Conservation (phyloP, 2,113 vertebrate genomes). For the Accipiter virgatus region DNA sequence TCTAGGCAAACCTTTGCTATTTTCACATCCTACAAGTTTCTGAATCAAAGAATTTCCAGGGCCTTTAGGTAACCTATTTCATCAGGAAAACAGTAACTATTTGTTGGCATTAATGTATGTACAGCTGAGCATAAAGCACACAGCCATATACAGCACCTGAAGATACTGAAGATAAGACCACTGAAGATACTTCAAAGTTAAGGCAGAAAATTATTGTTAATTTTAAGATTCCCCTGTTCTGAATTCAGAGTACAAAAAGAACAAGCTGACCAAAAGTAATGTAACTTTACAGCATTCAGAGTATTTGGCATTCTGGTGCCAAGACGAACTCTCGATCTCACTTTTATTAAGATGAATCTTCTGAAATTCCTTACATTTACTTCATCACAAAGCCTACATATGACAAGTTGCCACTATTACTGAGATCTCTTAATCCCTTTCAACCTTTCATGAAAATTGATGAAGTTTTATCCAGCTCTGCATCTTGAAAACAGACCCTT, state of each 20-base stretch:
- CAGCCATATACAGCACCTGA: neutral
- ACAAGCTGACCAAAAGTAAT: neutral
- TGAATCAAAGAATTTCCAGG: neutral
- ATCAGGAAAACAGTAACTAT: neutral
- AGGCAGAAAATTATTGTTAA: neutral
- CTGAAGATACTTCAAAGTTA: neutral
- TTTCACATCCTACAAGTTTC: neutral
- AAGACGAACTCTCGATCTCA: neutral
- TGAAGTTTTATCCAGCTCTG: neutral
- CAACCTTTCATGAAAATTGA: neutral
- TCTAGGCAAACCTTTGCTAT: neutral
- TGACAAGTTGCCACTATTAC: neutral
- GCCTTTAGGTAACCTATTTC: neutral
- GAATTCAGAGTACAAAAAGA: neutral
- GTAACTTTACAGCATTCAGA: neutral
- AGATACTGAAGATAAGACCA: neutral
- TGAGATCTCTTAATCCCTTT: neutral
- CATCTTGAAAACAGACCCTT: neutral
- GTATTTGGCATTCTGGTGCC: neutral
- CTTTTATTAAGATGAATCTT: neutral
- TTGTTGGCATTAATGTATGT: neutral
- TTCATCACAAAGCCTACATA: neutral
- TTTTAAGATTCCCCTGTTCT: neutral
- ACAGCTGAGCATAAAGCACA: neutral
- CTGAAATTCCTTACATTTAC: neutral